Evolutionary conservation across 2,797 vertebrate genomes (phyloP).

Genomic region (Limosa lapponica): DNA sequence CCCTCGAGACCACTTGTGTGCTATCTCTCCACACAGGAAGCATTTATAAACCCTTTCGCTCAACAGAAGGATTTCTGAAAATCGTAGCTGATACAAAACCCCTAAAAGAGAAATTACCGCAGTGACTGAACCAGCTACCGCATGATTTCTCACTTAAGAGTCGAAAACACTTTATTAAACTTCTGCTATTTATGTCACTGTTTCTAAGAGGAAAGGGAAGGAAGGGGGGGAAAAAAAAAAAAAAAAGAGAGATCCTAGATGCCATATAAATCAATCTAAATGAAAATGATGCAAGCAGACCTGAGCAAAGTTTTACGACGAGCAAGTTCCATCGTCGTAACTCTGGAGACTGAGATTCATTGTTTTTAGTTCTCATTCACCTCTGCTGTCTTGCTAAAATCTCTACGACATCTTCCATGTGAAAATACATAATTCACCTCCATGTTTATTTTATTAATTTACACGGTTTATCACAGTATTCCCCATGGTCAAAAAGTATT

Average conservation of each 20-base stretch:
- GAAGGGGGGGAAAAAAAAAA: neutral
- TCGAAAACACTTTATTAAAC: neutral
- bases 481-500: neutral
- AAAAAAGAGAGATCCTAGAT: neutral
- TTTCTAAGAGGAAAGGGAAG: neutral
- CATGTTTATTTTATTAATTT: constrained; percentile 49
- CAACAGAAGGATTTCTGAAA: neutral
- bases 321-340: neutral
- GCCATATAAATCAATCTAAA: neutral
- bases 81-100: neutral
- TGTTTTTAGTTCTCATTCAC: neutral
- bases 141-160: neutral
- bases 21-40: neutral
- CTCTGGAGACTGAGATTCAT: neutral
- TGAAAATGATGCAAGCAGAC: neutral
- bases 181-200: neutral
- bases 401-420: neutral
- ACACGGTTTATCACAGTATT: neutral
- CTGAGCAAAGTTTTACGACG: neutral
- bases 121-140: neutral
- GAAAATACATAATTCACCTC: constrained; percentile 9
- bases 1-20: neutral
- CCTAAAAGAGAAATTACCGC: neutral
- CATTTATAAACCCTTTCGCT: neutral
- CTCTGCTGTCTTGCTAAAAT: neutral